Evolutionary conservation across 2,888 invertebrate genomes (phyloP), one percentile per base, ranked within the genome.

Genomic region (Dasypolia templi): DNA sequence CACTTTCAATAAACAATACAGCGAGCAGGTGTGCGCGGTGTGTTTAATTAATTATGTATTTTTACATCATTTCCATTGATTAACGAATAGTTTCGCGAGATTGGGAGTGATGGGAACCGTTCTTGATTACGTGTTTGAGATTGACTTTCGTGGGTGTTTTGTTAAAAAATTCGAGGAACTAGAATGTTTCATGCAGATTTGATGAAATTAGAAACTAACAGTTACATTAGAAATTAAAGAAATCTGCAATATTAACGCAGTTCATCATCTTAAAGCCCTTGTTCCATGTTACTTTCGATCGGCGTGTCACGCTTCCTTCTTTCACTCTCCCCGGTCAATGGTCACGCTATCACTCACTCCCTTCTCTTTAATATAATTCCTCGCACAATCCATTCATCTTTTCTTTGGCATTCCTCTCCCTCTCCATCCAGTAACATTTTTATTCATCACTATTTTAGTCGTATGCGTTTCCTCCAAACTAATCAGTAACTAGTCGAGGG

Each of bases 1-100:
- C 89, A 83, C 75, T 71, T 72, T 85, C 82, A 84, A 86, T 92
- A 92, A 92, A 92, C 92, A 92, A 91, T 89, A 83, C 72, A 63
- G 65, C 39, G 81, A 88, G 78, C 92, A 92, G 92, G 92, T 92
- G 92, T 86, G 69, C 68, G 59, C 81, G 79, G 70, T 85, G 81
- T 83, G 56, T 61, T 67, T 64, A 59, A 70, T 81, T 69, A 82
- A 76, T 69, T 75, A 75, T 61, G 59, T 76, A 61, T 72, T 72
- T 76, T 75, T 70, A 76, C 49, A 63, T 59, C 56, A 44, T 63
- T 76, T 69, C 55, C 49, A 76, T 69, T 71, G 55, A 79, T 73
- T 66, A 65, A 53, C 46, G n/a, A 17, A 76, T 55, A 51, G n/a
- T 64, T 75, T 55, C 17, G 46, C 46, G n/a, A 26, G 51, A 35